These are phyloP conservation scores for Cataglyphis altisquamis DNA, from an alignment of 2,888 invertebrate genomes.

Conservation along the genomic window DNA sequence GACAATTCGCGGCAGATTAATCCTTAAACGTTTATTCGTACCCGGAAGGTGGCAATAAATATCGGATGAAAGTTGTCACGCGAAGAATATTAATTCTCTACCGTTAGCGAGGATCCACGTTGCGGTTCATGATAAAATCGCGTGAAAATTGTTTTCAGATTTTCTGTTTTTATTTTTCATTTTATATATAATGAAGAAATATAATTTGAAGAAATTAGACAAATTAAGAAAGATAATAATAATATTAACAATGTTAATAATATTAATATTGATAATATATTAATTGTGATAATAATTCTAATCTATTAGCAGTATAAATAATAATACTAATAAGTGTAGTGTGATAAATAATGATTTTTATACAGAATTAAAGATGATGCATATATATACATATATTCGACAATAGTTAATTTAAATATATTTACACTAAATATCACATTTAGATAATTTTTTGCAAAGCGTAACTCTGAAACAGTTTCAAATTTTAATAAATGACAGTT, in stretches of 20 bases:
- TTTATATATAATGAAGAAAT: neutral
- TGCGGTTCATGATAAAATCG: constrained; percentile 13
- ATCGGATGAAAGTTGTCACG: constrained; percentile 36
- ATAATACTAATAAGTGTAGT: neutral
- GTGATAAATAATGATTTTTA: neutral
- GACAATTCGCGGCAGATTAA: constrained; percentile 37
- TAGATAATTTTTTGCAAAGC: too few species aligned
- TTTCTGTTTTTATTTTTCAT: neutral
- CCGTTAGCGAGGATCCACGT: constrained; percentile 21
- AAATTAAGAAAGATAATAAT: neutral
- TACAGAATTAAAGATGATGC: too few species aligned
- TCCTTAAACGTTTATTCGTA: constrained; percentile 34
- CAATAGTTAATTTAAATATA: too few species aligned
- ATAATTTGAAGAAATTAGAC: neutral
- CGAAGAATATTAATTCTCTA: constrained; percentile 18
- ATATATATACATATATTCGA: too few species aligned
- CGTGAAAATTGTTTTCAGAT: constrained; percentile 18
- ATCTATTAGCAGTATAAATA: neutral
- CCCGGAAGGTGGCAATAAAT: constrained; percentile 46
- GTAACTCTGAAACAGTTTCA: neutral
- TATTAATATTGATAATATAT: neutral
- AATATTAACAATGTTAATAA: neutral
- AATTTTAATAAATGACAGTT: neutral
- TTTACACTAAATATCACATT: too few species aligned
- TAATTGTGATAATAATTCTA: neutral